Evolutionary conservation across 2,113 vertebrate species (phyloP), one percentile per base, ranked within the genome.

Genomic region (Pitta sordida): DNA sequence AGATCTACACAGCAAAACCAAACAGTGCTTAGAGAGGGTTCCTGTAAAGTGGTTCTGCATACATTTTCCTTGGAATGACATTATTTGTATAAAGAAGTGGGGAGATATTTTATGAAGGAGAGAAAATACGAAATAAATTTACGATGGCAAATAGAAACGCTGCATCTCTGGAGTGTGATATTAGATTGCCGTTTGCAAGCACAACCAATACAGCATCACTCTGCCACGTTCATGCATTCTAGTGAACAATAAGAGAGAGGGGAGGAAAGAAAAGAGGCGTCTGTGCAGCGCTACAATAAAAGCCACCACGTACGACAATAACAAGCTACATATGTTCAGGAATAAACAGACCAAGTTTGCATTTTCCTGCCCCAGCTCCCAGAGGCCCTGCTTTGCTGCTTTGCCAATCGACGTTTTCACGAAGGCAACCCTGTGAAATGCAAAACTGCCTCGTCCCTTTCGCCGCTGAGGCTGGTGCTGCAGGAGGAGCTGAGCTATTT

Each of bases 131-230:
- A 91, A 94, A 88, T 78, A 83, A 91, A 94, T 92, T 94, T 92
- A 96, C 80, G 93, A 79, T 32, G 89, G 97, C 93, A 96, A 97
- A 97, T 83, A 92, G 94, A 94, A 96, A 93, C 60, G 49, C 75
- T 58, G 70, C 91, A 95, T 95, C 96, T 97, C 96, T 93, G 93
- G 95, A 97, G 93, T 91, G 88, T 94, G 96, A 91, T 95, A 95
- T 71, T 82, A 67, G 15, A 93, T 36, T 88, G 91, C 93, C 69
- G 83, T 89, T 96, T 96, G 93, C 88, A 94, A 94, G 93, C 91
- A 95, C 96, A 93, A 90, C 83, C 76, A 80, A 91, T 83, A 44
- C 22, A 96, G 88, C 64, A 52, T 29, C 10, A n/a, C 95, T 88
- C 81, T 56, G 92, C 79, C 84, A 94, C 96, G 44, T 68, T 86